Percentiles rank a stretch among this genome's conserved stretches.
phyloP scores from a whole-genome alignment of 2,797 vertebrate genomes.

The Siniperca undulata region DNA sequence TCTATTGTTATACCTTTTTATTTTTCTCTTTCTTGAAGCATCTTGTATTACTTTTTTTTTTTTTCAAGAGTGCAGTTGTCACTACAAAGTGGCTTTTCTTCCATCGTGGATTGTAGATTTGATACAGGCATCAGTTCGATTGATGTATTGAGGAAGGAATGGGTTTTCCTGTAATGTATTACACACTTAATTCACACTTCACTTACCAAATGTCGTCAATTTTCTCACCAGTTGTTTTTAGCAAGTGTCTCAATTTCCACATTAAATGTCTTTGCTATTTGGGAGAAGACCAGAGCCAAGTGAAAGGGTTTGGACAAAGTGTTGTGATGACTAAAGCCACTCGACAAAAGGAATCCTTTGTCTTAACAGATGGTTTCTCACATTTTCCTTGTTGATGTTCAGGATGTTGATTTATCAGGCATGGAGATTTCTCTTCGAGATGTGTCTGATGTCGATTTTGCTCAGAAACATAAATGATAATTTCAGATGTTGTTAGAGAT shows the following conservation, averaged over 20 bases:
- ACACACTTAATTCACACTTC: slow-evolving; percentile 23
- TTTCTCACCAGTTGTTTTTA: slow-evolving; percentile 29
- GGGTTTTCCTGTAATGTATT: slow-evolving; percentile 4
- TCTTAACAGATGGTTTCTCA: slow-evolving; percentile 53
- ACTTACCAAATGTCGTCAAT: slow-evolving; percentile 1
- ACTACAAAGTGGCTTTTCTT: slow-evolving; percentile 1
- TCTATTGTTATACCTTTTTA: background rate
- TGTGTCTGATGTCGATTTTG: slow-evolving; percentile 17
- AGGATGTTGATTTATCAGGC: slow-evolving; percentile 48
- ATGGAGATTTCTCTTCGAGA: slow-evolving; percentile 2
- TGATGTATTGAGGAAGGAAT: slow-evolving; percentile 19
- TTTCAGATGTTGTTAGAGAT: slow-evolving; percentile 56
- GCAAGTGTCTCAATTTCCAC: slow-evolving; percentile 11
- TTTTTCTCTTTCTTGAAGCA: background rate
- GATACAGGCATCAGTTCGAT: background rate
- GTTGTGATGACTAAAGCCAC: slow-evolving; percentile 36
- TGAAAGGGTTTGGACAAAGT: slow-evolving; percentile 25
- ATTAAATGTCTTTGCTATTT: slow-evolving; percentile 14
- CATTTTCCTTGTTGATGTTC: slow-evolving; percentile 6
- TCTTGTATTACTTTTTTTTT: background rate
- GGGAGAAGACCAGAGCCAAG: slow-evolving; percentile 1
- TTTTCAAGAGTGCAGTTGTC: background rate
- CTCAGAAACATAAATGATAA: slow-evolving; percentile 10
- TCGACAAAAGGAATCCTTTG: slow-evolving; percentile 15
- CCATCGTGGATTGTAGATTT: slow-evolving; percentile 8